A percentile compares a stretch with the other conserved stretches of the same genome.
Conservation (phyloP, 2,797 vertebrate species). For the Mus spretus region DNA sequence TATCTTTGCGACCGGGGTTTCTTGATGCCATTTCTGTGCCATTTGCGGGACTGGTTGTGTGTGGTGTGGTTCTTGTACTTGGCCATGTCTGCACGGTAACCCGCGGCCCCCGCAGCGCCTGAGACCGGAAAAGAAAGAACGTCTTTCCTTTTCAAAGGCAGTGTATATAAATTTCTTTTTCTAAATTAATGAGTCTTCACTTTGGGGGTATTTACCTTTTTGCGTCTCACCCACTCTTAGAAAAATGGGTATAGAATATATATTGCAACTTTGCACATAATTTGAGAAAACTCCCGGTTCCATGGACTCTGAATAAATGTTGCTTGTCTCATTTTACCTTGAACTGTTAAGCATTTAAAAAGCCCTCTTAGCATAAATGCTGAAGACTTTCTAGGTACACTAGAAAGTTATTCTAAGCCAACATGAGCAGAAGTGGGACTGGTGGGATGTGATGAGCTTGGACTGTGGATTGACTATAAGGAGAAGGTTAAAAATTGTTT, state of each 20-base stretch:
- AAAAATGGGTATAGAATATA: constrained; percentile 1
- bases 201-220: constrained; percentile 31
- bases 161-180: constrained; percentile 47
- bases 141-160: constrained; percentile 67
- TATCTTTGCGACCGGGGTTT: too few relatives aligned
- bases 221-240: neutral
- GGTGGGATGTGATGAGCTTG: constrained; percentile 12
- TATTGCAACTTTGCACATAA: neutral
- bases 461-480: constrained; percentile 37
- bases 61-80: too few relatives aligned
- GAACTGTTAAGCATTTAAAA: constrained; percentile 57
- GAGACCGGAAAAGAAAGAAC: too few relatives aligned
- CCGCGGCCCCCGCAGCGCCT: too few relatives aligned
- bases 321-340: constrained; percentile 58
- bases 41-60: too few relatives aligned
- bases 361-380: constrained; percentile 6
- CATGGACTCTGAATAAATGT: neutral
- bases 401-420: constrained; percentile 58
- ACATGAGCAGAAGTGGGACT: constrained; percentile 21
- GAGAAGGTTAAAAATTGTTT: neutral
- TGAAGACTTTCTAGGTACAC: neutral
- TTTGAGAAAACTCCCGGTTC: constrained; percentile 66
- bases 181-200: constrained; percentile 56
- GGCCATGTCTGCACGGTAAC: too few relatives aligned
- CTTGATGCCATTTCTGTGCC: too few relatives aligned